phyloP scores from a whole-genome alignment of 2,113 vertebrate genomes.

The Chloropsis hardwickii region DNA sequence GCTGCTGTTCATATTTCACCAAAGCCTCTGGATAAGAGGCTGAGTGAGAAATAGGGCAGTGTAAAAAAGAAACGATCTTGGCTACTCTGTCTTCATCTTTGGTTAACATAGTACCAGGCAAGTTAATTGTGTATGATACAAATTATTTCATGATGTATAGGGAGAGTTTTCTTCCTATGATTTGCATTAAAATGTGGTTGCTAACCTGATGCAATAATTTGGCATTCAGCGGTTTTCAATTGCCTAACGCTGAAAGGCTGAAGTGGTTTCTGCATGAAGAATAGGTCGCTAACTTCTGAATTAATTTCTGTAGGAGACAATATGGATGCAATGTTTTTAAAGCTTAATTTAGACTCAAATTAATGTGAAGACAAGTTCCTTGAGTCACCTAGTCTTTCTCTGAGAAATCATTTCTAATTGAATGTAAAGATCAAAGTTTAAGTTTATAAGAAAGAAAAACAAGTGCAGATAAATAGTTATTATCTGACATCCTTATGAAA shows the following conservation, averaged over 20 bases:
- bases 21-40: neutral
- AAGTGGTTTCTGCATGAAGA: neutral
- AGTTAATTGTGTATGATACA: neutral
- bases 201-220: constrained; percentile 13
- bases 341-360: constrained; percentile 51
- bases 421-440: constrained; percentile 85
- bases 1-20: constrained; percentile 17
- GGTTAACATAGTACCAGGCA: neutral
- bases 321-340: constrained; percentile 40
- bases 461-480: constrained; percentile 83
- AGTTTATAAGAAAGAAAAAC: constrained; percentile 86
- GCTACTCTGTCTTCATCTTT: neutral
- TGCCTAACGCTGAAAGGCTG: neutral
- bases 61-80: neutral
- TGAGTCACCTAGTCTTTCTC: constrained; percentile 70
- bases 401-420: constrained; percentile 76
- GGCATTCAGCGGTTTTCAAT: neutral
- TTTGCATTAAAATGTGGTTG: constrained; percentile 26
- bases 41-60: neutral
- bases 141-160: neutral
- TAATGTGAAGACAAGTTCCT: constrained; percentile 53
- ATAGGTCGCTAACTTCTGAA: constrained; percentile 18
- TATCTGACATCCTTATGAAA: constrained; percentile 81
- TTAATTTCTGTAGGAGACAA: constrained; percentile 38
- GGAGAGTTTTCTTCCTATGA: neutral